Conservation (phyloP, 2,797 vertebrate genomes). For the Leuciscus waleckii region DNA sequence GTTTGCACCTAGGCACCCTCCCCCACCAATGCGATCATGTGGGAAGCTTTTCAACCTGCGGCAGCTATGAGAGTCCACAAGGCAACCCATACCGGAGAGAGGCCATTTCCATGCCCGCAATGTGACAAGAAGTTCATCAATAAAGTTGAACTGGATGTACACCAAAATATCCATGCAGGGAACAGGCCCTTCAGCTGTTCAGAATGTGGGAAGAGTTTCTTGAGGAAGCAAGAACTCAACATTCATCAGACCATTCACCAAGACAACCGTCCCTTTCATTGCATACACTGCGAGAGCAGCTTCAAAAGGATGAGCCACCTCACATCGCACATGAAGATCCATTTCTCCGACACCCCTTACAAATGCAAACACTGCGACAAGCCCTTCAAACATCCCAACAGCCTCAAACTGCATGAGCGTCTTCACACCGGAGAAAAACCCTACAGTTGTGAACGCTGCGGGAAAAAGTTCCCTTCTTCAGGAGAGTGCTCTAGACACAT, state of each 20-base stretch:
- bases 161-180: conserved; percentile 25
- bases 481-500: conserved; percentile 32
- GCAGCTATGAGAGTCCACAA: conserved; percentile 30
- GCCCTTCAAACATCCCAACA: conserved; percentile 35
- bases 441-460: conserved; percentile 41
- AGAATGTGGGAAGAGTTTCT: conserved; percentile 41
- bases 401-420: conserved; percentile 32
- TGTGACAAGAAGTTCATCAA: conserved; percentile 39
- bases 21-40: conserved; percentile 44
- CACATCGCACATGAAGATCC: conserved; percentile 32
- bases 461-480: conserved; percentile 15
- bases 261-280: conserved; percentile 31
- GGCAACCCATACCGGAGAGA: conserved; percentile 30
- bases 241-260: conserved; percentile 32
- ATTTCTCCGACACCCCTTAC: conserved; percentile 24
- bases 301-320: conserved; percentile 46
- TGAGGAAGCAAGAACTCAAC: conserved; percentile 12
- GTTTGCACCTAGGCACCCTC: conserved; percentile 21
- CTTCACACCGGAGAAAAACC: conserved; percentile 50
- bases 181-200: conserved; percentile 22
- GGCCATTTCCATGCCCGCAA: conserved; percentile 34
- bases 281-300: conserved; percentile 41
- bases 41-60: conserved; percentile 27
- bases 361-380: conserved; percentile 46
- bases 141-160: neutral